Conservation (phyloP, 2,888 invertebrate genomes). For the Andrena marginata region DNA sequence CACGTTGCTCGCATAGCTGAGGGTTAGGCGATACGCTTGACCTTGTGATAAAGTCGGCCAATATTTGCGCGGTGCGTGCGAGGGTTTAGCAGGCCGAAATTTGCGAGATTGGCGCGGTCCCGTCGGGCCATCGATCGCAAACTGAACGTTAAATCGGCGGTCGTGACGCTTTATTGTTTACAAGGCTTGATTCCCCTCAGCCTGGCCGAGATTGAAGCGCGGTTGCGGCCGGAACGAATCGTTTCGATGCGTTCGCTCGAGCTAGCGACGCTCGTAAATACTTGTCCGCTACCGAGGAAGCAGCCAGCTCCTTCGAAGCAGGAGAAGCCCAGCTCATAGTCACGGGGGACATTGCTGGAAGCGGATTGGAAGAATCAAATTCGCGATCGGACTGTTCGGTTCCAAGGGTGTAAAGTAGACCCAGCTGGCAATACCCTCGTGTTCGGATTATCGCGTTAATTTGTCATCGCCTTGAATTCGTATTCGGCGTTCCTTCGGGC, state of each 20-base stretch:
- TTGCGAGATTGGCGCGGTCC: not conserved
- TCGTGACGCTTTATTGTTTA: not conserved
- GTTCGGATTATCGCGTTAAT: slow-evolving; percentile 14
- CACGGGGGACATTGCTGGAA: not conserved
- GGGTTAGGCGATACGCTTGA: slow-evolving; percentile 29
- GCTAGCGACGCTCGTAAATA: slow-evolving; percentile 5
- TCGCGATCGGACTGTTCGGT: not conserved
- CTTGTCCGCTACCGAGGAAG: not conserved
- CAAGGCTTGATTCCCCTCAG: not conserved
- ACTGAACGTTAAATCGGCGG: slow-evolving; percentile 28
- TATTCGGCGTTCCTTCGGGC: not conserved
- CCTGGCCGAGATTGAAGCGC: not conserved
- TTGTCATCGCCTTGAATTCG: not conserved
- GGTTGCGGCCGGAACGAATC: slow-evolving; percentile 16
- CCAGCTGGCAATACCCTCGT: not conserved
- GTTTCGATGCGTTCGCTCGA: slow-evolving; percentile 4
- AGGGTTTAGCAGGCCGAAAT: not conserved
- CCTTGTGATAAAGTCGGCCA: slow-evolving; percentile 32
- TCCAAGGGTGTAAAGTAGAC: not conserved
- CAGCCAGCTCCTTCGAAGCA: not conserved
- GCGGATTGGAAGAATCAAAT: not conserved
- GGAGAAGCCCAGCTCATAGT: not conserved
- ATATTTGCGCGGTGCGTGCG: slow-evolving; percentile 14
- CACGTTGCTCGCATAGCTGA: not conserved
- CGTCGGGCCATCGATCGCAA: slow-evolving; percentile 34